Evolutionary conservation across 2,113 vertebrate species (phyloP), one percentile per base, ranked within the genome.

Genomic region (Acrocephalus kingi): DNA sequence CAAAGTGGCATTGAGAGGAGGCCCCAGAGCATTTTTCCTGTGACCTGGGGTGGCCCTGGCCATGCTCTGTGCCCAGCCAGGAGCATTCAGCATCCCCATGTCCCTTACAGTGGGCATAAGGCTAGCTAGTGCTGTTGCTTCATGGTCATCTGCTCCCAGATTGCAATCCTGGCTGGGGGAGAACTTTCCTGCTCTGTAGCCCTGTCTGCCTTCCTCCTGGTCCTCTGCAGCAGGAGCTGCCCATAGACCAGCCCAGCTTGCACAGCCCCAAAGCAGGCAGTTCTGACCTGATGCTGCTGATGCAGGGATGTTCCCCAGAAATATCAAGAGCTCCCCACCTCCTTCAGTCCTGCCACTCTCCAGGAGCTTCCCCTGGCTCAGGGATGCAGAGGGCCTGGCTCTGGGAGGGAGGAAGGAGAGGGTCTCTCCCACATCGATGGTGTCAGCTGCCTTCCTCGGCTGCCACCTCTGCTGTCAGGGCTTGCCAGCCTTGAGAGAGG

Each of bases 361-460:
- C 59, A 61, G 46, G 58, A 76, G 24, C 15, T 80, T 82, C n/a
- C 25, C 35, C 63, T 37, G 22, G 30, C 24, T 79, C 59, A n/a
- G 45, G 54, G 71, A 31, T 41, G 41, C 62, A 46, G 17, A 51
- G 31, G 33, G 9, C 56, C 35, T 62, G 71, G 58, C 54, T 64
- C 15, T 4, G 9, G 23, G 31, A 74, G 7, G n/a, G 31, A 67
- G 37, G 48, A 68, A 87, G 16, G n/a, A 59, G 43, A 77, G 11
- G 18, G 35, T 54, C 23, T 71, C 21, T 39, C 33, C 39, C 3
- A 4, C 3, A 0, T 27, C 6, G 1, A 5, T 3, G 7, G 45
- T 49, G 52, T 46, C 35, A 67, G 37, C 61, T 94, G 68, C 71
- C 43, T 69, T 72, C 62, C 45, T 71, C 1, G 0, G 72, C 62